Evolutionary conservation across 2,797 vertebrate genomes (phyloP).

Genomic region (Cyclura pinguis): DNA sequence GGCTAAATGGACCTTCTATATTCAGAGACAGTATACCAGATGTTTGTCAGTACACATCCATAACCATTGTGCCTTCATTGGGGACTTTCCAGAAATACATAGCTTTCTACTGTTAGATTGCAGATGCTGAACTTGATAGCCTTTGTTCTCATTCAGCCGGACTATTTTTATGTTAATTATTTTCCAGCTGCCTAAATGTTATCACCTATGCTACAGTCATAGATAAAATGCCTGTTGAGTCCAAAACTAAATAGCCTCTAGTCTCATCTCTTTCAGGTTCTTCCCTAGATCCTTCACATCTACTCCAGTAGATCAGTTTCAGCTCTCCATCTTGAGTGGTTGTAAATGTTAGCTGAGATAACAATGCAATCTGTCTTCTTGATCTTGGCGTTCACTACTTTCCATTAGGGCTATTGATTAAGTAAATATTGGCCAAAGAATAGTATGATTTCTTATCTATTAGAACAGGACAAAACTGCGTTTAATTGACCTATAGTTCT

Average conservation of each 20-base stretch:
- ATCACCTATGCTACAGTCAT: not conserved
- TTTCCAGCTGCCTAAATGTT: not conserved
- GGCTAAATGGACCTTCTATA: not conserved
- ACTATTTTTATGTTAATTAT: not conserved
- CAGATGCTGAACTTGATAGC: not conserved
- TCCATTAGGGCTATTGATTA: not conserved
- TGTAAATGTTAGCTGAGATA: slow-evolving; percentile 32
- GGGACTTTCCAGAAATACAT: not conserved
- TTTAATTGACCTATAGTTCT: not conserved
- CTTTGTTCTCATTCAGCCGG: not conserved
- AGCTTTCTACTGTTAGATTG: not conserved
- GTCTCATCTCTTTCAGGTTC: not conserved
- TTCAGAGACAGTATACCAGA: not conserved
- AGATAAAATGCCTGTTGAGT: not conserved
- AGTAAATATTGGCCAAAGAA: slow-evolving; percentile 2
- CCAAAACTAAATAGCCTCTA: not conserved
- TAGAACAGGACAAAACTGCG: not conserved
- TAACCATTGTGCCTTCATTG: not conserved
- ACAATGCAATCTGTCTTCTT: not conserved
- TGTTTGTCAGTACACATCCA: not conserved
- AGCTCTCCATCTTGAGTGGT: not conserved
- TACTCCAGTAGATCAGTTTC: not conserved
- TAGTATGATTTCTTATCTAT: not conserved
- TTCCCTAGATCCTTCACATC: not conserved
- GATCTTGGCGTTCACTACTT: not conserved